A percentile compares a stretch with the other conserved stretches of the same genome.
These are phyloP conservation scores for Neotragus moschatus DNA, from an alignment of 2,113 vertebrate species.

Conservation along the genomic window DNA sequence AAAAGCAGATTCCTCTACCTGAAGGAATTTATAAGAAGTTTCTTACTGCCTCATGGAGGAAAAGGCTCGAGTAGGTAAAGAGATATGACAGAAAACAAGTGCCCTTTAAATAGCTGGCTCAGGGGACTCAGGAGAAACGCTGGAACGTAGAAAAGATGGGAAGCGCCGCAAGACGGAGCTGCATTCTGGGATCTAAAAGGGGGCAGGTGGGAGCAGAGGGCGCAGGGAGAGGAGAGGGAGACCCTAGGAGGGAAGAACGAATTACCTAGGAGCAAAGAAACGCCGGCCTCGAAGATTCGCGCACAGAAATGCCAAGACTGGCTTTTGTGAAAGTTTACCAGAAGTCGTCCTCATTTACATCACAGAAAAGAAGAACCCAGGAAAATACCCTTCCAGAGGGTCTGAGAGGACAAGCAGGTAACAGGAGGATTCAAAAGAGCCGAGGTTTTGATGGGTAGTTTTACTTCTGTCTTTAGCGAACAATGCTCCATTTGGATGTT, in stretches of 20 bases:
- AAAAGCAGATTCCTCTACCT: neutral
- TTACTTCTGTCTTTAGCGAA: constrained; percentile 42
- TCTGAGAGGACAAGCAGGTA: neutral
- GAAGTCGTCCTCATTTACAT: neutral
- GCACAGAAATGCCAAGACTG: neutral
- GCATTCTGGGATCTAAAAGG: neutral
- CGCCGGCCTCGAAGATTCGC: rapidly evolving
- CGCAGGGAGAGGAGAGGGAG: rapidly evolving
- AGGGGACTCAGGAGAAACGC: neutral
- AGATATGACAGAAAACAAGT: neutral
- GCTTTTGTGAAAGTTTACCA: neutral
- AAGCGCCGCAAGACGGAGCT: neutral
- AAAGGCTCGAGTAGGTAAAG: neutral
- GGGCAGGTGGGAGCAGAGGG: neutral
- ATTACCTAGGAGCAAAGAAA: neutral
- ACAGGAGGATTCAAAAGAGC: constrained; percentile 6
- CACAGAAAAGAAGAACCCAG: neutral
- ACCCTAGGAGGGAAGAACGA: neutral
- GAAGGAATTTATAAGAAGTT: neutral
- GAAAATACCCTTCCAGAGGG: neutral
- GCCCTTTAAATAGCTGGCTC: neutral
- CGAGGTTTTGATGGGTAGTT: constrained; percentile 16
- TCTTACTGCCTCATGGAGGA: neutral
- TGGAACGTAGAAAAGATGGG: neutral
- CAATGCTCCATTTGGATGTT: neutral